These are phyloP conservation scores for Dynastes hyllus DNA, from an alignment of 2,888 invertebrate species.

Conservation along the genomic window DNA sequence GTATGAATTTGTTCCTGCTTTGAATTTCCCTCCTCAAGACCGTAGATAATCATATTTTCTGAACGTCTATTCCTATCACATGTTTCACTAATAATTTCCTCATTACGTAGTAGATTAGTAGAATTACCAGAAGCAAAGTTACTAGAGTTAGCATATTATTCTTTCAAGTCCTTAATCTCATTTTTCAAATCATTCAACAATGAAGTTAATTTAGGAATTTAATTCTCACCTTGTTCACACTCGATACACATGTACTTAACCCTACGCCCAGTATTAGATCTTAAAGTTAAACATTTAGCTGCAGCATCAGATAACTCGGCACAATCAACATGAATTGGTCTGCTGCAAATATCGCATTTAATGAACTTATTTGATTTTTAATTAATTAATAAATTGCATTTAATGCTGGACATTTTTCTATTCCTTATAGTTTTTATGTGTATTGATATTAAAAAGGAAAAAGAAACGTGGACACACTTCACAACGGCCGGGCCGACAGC, in stretches of 20 bases:
- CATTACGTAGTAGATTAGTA: background rate
- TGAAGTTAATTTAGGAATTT: background rate
- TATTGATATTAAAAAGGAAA: background rate
- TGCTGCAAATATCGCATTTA: background rate
- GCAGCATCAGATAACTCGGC: background rate
- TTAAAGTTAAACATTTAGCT: background rate
- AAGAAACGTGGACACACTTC: background rate
- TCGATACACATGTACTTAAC: background rate
- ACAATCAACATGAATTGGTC: background rate
- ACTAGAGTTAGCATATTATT: background rate
- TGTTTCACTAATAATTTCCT: background rate
- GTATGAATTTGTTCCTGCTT: too few species aligned
- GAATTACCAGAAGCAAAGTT: background rate
- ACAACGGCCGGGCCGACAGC: background rate
- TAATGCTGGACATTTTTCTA: background rate
- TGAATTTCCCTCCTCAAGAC: too few species aligned
- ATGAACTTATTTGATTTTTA: background rate
- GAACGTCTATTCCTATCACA: background rate
- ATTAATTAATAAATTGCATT: background rate
- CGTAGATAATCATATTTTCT: background rate
- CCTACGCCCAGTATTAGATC: background rate
- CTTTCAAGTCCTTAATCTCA: too few species aligned
- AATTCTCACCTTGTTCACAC: background rate
- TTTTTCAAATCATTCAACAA: too few species aligned
- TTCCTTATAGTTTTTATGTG: background rate